Evolutionary conservation across 2,113 vertebrate species (phyloP).

Genomic region (Phaethon lepturus): DNA sequence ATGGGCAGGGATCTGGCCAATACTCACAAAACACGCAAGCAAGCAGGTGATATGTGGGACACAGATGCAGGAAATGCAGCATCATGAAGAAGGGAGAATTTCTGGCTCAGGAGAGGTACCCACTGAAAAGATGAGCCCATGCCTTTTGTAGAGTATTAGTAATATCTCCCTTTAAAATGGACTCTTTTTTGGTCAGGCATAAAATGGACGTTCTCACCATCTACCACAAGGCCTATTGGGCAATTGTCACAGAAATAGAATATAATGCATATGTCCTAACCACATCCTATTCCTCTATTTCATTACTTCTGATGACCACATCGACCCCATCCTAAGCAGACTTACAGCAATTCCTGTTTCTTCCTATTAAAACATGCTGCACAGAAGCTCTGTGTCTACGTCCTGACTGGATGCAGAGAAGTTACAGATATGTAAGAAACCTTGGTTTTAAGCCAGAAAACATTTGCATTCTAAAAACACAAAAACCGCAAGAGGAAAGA

Average conservation of each 20-base stretch:
- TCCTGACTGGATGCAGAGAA: neutral
- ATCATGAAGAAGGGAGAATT: neutral
- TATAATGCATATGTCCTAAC: neutral
- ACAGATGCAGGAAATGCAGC: neutral
- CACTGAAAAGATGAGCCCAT: neutral
- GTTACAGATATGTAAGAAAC: neutral
- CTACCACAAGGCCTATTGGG: neutral
- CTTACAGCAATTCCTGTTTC: neutral
- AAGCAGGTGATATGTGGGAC: neutral
- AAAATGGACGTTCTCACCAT: neutral
- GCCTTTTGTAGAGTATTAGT: neutral
- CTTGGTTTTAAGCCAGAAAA: neutral
- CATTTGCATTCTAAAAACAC: neutral
- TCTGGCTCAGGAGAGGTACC: neutral
- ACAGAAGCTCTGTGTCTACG: neutral
- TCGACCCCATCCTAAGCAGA: neutral
- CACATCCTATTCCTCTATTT: neutral
- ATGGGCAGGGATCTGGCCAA: rapidly evolving
- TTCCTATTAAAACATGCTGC: neutral
- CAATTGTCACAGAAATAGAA: neutral
- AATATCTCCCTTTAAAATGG: neutral
- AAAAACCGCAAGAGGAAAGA: neutral
- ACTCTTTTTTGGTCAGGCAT: neutral
- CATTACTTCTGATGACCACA: neutral
- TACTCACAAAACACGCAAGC: neutral